These are phyloP conservation scores for Hippocampus guttulatus DNA, from an alignment of 2,113 vertebrate species.

Conservation along the genomic window DNA sequence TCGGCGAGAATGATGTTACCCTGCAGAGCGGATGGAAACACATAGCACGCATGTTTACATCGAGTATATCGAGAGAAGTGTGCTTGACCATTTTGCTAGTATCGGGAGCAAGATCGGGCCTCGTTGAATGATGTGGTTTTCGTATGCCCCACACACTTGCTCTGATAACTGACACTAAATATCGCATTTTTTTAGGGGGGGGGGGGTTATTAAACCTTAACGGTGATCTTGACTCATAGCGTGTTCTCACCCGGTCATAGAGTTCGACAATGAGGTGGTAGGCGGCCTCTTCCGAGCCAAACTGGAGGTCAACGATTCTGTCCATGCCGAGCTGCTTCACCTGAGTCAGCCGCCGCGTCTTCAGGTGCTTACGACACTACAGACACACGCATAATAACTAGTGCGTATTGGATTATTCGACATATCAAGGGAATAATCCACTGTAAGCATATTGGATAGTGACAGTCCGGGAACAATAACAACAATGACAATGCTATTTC, in stretches of 20 bases:
- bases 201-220: background rate
- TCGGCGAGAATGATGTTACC: constrained; percentile 93
- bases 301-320: constrained; percentile 94
- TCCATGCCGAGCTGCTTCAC: constrained; percentile 88
- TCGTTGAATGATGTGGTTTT: too few relatives aligned
- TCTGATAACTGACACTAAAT: too few relatives aligned
- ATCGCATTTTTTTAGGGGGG: too few relatives aligned
- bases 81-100: background rate
- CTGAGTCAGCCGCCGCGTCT: constrained; percentile 79
- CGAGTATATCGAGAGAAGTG: background rate
- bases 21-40: constrained; percentile 60
- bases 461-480: background rate
- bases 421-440: too few relatives aligned
- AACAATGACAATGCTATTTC: background rate
- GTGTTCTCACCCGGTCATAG: constrained; percentile 87
- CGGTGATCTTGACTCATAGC: background rate
- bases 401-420: too few relatives aligned
- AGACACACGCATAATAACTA: background rate
- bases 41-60: background rate
- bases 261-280: constrained; percentile 94
- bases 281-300: constrained; percentile 91
- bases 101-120: too few relatives aligned
- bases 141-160: too few relatives aligned
- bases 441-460: too few relatives aligned
- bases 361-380: constrained; percentile 93